A percentile compares a stretch with the other conserved stretches of the same genome.
These are phyloP conservation scores for Ornithoptera alexandrae DNA, from an alignment of 2,888 invertebrate species.

Conservation along the genomic window DNA sequence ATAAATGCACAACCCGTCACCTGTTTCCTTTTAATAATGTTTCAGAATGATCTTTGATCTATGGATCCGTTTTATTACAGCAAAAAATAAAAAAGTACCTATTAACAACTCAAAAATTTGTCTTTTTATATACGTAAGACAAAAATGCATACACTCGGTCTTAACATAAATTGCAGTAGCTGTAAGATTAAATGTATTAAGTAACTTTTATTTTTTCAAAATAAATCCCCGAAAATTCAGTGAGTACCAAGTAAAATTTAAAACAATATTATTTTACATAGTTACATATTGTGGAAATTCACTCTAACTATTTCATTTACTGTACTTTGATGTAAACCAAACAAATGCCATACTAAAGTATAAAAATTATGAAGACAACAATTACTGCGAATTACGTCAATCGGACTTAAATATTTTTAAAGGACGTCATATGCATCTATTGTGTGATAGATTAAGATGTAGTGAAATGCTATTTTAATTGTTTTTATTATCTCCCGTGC, in stretches of 20 bases:
- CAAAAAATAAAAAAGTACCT: not conserved
- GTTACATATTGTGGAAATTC: not conserved
- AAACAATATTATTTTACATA: not conserved
- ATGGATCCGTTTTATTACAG: not conserved
- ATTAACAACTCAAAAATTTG: too few relatives aligned
- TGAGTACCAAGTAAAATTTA: not conserved
- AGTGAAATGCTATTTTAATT: slow-evolving; percentile 17
- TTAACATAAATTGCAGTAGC: not conserved
- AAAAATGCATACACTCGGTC: not conserved
- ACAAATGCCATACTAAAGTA: slow-evolving; percentile 3
- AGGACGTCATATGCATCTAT: slow-evolving; percentile 7
- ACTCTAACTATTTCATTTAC: not conserved
- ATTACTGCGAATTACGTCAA: slow-evolving; percentile 13
- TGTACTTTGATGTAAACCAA: not conserved
- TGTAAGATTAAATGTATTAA: not conserved
- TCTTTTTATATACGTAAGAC: too few relatives aligned
- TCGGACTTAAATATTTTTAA: slow-evolving; percentile 5
- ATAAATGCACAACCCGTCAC: slow-evolving; percentile 17
- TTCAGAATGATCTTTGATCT: not conserved
- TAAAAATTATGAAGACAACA: slow-evolving; percentile 13
- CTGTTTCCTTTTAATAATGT: slow-evolving; percentile 9
- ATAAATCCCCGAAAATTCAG: not conserved
- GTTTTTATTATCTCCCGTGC: slow-evolving; percentile 19
- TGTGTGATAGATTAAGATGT: slow-evolving; percentile 8
- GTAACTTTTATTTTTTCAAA: not conserved